Conservation (phyloP, 2,797 vertebrate genomes). For the Hapalemur alaotrensis region DNA sequence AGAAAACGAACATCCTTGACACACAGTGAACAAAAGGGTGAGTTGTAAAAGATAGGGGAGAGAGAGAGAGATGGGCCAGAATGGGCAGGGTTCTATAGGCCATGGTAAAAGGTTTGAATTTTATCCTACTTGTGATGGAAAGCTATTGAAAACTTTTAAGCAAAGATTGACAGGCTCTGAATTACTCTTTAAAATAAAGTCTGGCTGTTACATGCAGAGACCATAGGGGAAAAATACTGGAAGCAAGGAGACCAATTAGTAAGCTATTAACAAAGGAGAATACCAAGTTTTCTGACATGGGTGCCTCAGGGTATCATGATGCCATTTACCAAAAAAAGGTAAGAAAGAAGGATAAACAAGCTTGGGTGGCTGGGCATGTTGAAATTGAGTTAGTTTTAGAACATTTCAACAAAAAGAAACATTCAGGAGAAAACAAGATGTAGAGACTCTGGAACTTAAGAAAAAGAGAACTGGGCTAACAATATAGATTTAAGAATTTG, state of each 20-base stretch:
- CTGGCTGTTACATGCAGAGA: background rate
- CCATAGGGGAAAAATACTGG: background rate
- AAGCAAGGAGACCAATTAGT: background rate
- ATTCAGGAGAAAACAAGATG: background rate
- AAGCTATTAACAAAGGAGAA: slow-evolving; percentile 14
- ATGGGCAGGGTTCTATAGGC: background rate
- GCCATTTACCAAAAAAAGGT: background rate
- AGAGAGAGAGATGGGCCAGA: background rate
- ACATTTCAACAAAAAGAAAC: slow-evolving; percentile 2
- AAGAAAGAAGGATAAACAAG: background rate
- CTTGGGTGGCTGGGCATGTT: background rate
- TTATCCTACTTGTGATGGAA: slow-evolving; percentile 24
- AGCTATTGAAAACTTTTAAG: slow-evolving; percentile 15
- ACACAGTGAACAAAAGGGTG: background rate
- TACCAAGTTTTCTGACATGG: slow-evolving; percentile 9
- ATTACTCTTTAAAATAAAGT: slow-evolving; percentile 44
- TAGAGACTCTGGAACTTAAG: background rate
- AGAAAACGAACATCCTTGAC: background rate
- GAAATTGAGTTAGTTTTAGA: background rate
- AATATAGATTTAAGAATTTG: background rate
- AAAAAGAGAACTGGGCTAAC: background rate
- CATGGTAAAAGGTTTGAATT: background rate
- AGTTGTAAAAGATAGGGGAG: background rate
- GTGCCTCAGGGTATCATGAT: background rate
- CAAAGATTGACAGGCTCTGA: background rate